Evolutionary conservation across 2,113 vertebrate genomes (phyloP).

Genomic region (Ornithorhynchus anatinus): DNA sequence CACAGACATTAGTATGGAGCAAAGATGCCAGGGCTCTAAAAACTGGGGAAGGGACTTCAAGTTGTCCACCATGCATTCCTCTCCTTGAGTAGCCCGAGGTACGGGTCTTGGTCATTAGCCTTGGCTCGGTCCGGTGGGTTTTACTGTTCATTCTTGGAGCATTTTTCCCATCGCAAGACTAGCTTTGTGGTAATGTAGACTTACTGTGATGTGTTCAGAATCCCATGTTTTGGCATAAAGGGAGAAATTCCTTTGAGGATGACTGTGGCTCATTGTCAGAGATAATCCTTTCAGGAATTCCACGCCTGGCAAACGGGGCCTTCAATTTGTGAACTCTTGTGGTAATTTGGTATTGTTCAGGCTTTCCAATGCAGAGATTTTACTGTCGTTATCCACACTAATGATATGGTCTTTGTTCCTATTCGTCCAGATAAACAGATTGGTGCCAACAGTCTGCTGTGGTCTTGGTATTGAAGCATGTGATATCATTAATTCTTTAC

Average conservation of each 20-base stretch:
- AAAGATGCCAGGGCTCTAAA: neutral
- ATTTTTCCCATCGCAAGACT: constrained; percentile 10
- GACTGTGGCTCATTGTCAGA: constrained; percentile 20
- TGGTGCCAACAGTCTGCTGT: constrained; percentile 26
- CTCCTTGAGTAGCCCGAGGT: constrained; percentile 10
- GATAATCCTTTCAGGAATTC: constrained; percentile 55
- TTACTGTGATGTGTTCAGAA: constrained; percentile 19
- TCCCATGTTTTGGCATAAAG: constrained; percentile 39
- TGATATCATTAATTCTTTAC: constrained; percentile 12
- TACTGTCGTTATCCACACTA: constrained; percentile 27
- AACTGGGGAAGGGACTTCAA: neutral
- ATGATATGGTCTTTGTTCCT: constrained; percentile 30
- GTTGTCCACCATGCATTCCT: constrained; percentile 32
- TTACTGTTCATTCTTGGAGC: constrained; percentile 22
- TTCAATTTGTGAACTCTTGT: constrained; percentile 36
- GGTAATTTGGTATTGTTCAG: constrained; percentile 35
- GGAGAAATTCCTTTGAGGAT: constrained; percentile 26
- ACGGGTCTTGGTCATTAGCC: neutral
- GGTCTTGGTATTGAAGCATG: constrained; percentile 22
- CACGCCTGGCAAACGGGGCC: constrained; percentile 33
- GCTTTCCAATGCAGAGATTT: constrained; percentile 46
- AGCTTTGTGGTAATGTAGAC: constrained; percentile 3
- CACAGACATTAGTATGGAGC: neutral
- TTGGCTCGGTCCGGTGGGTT: constrained; percentile 3
- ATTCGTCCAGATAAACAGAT: constrained; percentile 46